Base-by-base conservation (phyloP, 2,888 invertebrate genomes). In the Melanargia galathea region DNA sequence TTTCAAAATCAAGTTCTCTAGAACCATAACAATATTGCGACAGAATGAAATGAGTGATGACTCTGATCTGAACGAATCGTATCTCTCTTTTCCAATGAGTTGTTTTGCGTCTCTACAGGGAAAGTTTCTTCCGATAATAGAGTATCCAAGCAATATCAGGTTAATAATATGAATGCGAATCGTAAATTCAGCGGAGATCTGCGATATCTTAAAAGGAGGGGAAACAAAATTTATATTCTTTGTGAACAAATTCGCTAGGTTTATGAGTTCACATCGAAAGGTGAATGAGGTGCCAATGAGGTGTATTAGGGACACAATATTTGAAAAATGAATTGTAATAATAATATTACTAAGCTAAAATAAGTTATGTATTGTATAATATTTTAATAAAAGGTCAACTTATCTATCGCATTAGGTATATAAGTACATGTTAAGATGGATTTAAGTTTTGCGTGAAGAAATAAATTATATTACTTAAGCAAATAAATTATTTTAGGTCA, bases 191-290 rank as follows among this genome's bases (percentile, higher is more conserved):
- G 13, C 18, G 24, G 24, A 62, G 62, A 62, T 62, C 48, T 48
- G 26, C 46, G 58, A 58, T 58, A 63, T 46, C 63, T 57, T 52
- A 45, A 40, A 40, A 24, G 51, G 20, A 30, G 49, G 60, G 45
- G 61, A 65, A 65, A 66, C 63, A 61, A 60, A 63, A 63, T 63
- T 63, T 61, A 64, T 66, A 40, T 55, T 49, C 22, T 63, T 63
- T 55, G 54, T 55, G 64, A 66, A 46, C 64, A 61, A 63, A 61
- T 61, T 60, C 52, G 60, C 54, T 66, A 63, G 63, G 61, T 66
- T 66, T 61, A 61, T 66, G 66, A 66, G 26, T 38, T 26, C 11
- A 56, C 26, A 18, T 30, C 26, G 6, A 35, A 16, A 40, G 10
- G 40, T 24, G 8, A 38, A 54, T 38, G 38, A 22, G 38, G 54